Evolutionary conservation across 2,113 vertebrate genomes (phyloP).

Genomic region (Capreolus pygargus): DNA sequence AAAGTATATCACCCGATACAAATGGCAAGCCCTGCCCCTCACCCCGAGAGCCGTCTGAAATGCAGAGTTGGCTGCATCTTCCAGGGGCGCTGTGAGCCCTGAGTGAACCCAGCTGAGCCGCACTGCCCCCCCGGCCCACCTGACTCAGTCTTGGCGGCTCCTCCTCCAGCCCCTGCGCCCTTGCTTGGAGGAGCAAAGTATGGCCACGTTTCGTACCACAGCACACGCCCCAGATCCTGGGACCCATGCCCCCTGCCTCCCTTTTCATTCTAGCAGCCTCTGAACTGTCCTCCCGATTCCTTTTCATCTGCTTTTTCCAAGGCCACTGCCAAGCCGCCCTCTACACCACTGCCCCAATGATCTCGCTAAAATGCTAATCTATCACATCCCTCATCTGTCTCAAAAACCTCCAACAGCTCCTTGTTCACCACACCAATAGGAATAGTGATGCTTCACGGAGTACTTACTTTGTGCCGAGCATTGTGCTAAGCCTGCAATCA

Average conservation of each 20-base stretch:
- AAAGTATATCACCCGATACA: slow-evolving; percentile 50
- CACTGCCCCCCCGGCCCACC: background rate
- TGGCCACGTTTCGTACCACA: rapidly evolving
- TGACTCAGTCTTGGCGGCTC: background rate
- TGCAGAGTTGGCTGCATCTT: rapidly evolving
- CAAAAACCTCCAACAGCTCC: background rate
- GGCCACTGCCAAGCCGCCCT: background rate
- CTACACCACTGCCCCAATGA: background rate
- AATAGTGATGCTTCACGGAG: background rate
- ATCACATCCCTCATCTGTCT: background rate
- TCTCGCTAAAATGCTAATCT: background rate
- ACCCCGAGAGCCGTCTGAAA: rapidly evolving
- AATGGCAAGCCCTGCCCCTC: background rate
- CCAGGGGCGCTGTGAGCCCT: background rate
- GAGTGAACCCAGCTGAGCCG: rapidly evolving
- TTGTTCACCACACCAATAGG: background rate
- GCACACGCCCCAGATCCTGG: background rate
- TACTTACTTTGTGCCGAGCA: background rate
- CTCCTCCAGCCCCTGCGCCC: background rate
- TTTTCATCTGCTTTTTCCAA: background rate
- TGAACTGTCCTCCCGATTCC: no score
- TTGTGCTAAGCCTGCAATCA: no score
- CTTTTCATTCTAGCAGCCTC: background rate
- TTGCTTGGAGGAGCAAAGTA: background rate
- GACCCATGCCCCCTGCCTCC: background rate